Evolutionary conservation across 2,113 vertebrate species (phyloP), one percentile per base, ranked within the genome.

Genomic region (Nerophis ophidion): DNA sequence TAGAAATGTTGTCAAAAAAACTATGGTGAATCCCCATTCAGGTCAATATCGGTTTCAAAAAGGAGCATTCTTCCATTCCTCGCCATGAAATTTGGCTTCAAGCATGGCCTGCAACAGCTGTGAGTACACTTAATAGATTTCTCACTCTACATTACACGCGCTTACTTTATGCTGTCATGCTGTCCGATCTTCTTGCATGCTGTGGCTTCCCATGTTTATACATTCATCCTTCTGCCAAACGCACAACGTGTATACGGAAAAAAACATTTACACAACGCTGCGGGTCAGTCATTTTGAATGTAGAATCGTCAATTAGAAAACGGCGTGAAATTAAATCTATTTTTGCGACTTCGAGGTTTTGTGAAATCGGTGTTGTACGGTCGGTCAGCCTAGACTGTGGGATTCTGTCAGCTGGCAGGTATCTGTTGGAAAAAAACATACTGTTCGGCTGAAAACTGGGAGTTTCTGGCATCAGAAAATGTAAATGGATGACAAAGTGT

Each of bases 291-390:
- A 60, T 73, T 81, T 76, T 57, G 15, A 65, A 75, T 77, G 68
- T 56, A 68, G 64, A 77, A 63, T 58, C 35, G 66, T 63, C 72
- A 72, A 78, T 76, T 66, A 65, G 65, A 70, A 62, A 26, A 57
- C 54, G 42, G 64, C 74, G 60, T 79, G 72, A 74, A 74, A 64
- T 76, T 71, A 74, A 77, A 79, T 71, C 68, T 70, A 54, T 33
- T 60, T 54, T 51, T 63, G 63, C 66, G 67, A 81, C 77, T 74
- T 70, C 59, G 0, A 61, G 77, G 63, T 57, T 40, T 47, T 45
- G 16, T 46, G 72, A 53, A 11, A 48, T 57, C 15, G 3, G 42
- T 48, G 11, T 57, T 38, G 45, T 48, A 46, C 47, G 48, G 48
- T 57, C 63, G 52, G 59, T 52, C 56, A 59, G 34, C 45, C 45